phyloP scores from a whole-genome alignment of 1,140 invertebrate species.

The Halesus radiatus region DNA sequence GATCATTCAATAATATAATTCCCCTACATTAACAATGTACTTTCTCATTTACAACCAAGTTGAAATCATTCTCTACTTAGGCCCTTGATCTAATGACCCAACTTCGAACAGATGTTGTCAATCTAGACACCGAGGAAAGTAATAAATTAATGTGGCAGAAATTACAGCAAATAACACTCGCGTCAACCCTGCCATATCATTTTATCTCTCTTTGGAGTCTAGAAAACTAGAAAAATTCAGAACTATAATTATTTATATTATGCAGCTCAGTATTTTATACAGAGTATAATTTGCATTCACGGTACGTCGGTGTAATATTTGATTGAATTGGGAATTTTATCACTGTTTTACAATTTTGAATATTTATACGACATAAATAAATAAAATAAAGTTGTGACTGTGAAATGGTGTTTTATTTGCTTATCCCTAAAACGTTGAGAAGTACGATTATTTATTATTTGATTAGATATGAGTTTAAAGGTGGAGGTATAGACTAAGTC shows the following conservation, averaged over 20 bases:
- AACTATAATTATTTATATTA: constrained; percentile 28
- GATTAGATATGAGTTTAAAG: no score
- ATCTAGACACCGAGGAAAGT: no score
- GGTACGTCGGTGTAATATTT: constrained; percentile 54
- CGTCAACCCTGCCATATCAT: constrained; percentile 1
- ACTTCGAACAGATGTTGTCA: background rate
- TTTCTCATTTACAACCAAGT: no score
- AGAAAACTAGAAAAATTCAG: constrained; percentile 30
- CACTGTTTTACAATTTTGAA: constrained; percentile 73
- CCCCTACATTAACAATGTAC: no score
- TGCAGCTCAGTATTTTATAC: constrained; percentile 38
- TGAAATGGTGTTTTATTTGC: constrained; percentile 29
- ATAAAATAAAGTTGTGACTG: constrained; percentile 66
- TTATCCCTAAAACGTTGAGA: background rate
- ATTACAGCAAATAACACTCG: no score
- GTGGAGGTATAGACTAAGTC: no score
- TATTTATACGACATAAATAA: constrained; percentile 71
- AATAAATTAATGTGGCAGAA: no score
- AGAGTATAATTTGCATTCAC: constrained; percentile 55
- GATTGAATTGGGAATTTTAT: constrained; percentile 67
- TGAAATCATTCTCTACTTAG: background rate
- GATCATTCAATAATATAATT: no score
- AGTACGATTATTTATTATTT: no score
- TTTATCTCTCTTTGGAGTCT: constrained; percentile 10
- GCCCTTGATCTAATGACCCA: background rate